Base-by-base conservation (phyloP, 1,140 invertebrate species). In the Paracyclopina nana region DNA sequence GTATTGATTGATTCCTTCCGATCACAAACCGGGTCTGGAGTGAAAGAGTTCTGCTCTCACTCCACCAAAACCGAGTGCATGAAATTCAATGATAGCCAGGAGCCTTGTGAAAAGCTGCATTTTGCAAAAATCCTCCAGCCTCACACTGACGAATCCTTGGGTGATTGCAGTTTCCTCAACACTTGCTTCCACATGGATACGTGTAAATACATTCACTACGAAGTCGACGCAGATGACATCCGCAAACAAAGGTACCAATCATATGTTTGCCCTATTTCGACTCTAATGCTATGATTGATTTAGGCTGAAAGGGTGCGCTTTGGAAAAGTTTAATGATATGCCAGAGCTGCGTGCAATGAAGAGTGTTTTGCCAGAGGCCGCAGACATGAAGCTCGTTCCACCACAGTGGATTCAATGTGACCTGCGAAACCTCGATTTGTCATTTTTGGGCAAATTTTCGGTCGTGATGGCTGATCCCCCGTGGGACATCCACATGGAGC, bases 181-280 rank as follows among this genome's bases (percentile, higher is more conserved):
- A 97, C 91, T 1, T 96, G 91, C 63, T 97, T 96, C 61, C 91
- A 97, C 62, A 96, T 97, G 90, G 88, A 95, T 57, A 88, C 82
- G 42, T 96, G 91, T 74, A 96, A 95, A 66, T 91, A 90, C 69
- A 85, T 92, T 20, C 86, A 91, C 64, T 92, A 91, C 62, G 81
- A 88, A 68, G 84, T 92, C 1, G 58, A 61, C 31, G 55, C 44
- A 42, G 55, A 54, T 26, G 44, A 34, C 41, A 16, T 24, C 24
- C 50, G 42, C 16, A n/a, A n/a, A n/a, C n/a, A n/a, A n/a, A n/a
- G n/a, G n/a, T n/a, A n/a, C n/a, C n/a, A n/a, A n/a, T n/a, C n/a
- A n/a, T n/a, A n/a, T n/a, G n/a, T n/a, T n/a, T n/a, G n/a, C n/a
- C n/a, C n/a, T n/a, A n/a, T n/a, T n/a, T n/a, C n/a, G n/a, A n/a